Conservation (phyloP, 1,140 invertebrate species). For the Lamellibrachia luymesi region DNA sequence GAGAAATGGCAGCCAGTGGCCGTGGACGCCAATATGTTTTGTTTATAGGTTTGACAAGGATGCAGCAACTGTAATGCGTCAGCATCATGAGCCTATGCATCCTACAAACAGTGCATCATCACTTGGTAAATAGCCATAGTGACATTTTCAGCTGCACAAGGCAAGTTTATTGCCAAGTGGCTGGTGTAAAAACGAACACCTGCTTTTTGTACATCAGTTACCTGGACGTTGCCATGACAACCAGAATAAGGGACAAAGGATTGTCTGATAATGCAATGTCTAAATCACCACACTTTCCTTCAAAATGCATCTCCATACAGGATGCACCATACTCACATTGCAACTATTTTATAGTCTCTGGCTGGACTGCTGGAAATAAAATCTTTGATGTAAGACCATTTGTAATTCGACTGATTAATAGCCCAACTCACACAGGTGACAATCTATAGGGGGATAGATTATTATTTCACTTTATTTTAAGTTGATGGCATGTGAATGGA, state of each 20-base stretch:
- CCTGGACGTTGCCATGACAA: not conserved
- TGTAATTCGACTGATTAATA: not conserved
- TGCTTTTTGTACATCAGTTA: not conserved
- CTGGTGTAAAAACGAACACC: not conserved
- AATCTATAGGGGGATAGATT: too few species aligned
- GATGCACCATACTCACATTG: not conserved
- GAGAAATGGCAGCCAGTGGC: too few species aligned
- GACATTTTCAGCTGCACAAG: not conserved
- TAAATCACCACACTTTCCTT: not conserved
- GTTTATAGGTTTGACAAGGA: not conserved
- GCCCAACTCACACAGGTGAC: too few species aligned
- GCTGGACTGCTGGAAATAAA: not conserved
- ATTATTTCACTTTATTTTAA: too few species aligned
- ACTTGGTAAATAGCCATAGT: not conserved
- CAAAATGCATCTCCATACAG: not conserved
- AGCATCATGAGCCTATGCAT: not conserved
- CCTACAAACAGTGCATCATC: not conserved
- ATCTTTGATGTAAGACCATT: not conserved
- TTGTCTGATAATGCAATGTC: not conserved
- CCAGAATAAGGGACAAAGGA: not conserved
- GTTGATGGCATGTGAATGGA: too few species aligned
- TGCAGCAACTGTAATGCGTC: not conserved
- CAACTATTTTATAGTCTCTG: not conserved
- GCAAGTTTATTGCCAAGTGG: not conserved
- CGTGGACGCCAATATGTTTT: not conserved